Evolutionary conservation across 2,797 vertebrate species (phyloP).

Genomic region (Notamacropus eugenii): DNA sequence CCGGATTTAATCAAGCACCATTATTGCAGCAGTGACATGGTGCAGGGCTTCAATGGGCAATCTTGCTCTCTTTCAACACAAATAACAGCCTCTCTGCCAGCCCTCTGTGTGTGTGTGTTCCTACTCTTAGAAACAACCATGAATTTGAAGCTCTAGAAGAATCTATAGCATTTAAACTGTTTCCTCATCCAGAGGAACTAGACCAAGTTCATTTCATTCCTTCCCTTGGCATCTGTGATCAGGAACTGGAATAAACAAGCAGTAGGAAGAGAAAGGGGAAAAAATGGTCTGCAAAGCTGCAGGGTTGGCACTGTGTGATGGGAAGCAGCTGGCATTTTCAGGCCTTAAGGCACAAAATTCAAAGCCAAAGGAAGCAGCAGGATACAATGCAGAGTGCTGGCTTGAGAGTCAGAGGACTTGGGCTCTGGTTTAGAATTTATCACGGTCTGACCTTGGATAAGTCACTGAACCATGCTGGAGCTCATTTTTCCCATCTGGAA

Average conservation of each 20-base stretch:
- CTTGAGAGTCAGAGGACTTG: neutral
- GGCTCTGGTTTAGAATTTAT: neutral
- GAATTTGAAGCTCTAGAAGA: neutral
- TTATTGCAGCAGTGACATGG: neutral
- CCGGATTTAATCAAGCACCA: neutral
- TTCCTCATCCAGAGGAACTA: neutral
- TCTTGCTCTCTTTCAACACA: neutral
- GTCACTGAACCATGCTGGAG: neutral
- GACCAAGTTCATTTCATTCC: neutral
- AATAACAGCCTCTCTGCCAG: neutral
- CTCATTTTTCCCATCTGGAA: neutral
- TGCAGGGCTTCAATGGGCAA: neutral
- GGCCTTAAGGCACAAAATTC: neutral
- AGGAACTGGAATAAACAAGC: neutral
- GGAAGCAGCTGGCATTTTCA: neutral
- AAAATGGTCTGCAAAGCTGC: neutral
- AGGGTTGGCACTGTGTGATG: neutral
- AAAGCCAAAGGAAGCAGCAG: neutral
- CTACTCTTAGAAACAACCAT: neutral
- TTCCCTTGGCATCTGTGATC: constrained; percentile 29
- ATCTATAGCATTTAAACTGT: neutral
- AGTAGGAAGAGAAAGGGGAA: neutral
- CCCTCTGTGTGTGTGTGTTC: neutral
- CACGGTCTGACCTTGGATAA: neutral
- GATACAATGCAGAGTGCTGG: constrained; percentile 53